Evolutionary conservation across 2,888 invertebrate genomes (phyloP).

Genomic region (Peribatodes rhomboidaria): DNA sequence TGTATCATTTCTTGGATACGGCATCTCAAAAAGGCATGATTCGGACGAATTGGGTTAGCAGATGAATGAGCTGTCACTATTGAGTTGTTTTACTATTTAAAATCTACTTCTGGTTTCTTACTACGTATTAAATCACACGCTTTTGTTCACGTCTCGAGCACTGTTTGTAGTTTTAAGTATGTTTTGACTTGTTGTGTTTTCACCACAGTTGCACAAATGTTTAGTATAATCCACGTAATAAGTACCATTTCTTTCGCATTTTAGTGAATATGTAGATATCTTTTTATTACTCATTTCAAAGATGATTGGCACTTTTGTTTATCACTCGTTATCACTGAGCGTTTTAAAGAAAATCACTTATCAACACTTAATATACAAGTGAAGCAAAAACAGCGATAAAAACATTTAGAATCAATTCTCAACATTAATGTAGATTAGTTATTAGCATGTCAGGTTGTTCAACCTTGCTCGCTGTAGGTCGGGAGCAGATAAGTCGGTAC

Average conservation of each 20-base stretch:
- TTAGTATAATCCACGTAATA: conserved; percentile 40
- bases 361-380: background rate
- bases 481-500: conserved; percentile 42
- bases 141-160: conserved; percentile 25
- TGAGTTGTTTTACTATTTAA: background rate
- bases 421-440: conserved; percentile 21
- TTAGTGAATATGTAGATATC: too few species aligned
- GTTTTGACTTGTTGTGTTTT: conserved; percentile 40
- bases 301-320: conserved; percentile 3
- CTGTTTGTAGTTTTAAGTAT: conserved; percentile 9
- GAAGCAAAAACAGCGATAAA: too few species aligned
- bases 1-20: conserved; percentile 73
- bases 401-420: conserved; percentile 30
- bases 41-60: conserved; percentile 76
- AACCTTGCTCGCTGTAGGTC: conserved; percentile 48
- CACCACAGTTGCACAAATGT: conserved; percentile 36
- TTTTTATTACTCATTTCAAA: background rate
- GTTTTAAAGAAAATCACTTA: background rate
- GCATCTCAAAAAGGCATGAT: conserved; percentile 72
- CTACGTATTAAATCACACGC: conserved; percentile 29
- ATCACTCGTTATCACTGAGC: background rate
- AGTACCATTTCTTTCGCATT: too few species aligned
- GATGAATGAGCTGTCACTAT: conserved; percentile 4
- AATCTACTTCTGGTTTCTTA: background rate
- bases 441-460: conserved; percentile 25